These are phyloP conservation scores for Loris lydekkerianus DNA, from an alignment of 2,797 vertebrate species.

Conservation along the genomic window DNA sequence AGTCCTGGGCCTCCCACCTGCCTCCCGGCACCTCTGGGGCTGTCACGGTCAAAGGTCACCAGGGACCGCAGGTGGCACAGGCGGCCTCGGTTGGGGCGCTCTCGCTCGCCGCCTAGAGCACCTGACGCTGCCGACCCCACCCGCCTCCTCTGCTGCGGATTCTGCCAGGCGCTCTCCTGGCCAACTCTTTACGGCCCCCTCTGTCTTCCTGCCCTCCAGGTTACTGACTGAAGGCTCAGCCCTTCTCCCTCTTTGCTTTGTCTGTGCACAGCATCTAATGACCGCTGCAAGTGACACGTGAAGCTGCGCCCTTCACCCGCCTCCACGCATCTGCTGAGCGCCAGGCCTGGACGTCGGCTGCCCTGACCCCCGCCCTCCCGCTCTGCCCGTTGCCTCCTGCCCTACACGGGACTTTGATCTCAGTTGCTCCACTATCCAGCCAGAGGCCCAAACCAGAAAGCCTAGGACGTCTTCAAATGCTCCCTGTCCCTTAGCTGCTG, in stretches of 20 bases:
- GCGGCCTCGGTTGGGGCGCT: slow-evolving; percentile 16
- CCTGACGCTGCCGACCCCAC: not conserved
- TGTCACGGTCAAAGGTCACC: slow-evolving; percentile 61
- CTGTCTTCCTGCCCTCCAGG: not conserved
- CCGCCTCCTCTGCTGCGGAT: not conserved
- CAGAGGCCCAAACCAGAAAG: not conserved
- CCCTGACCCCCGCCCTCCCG: not conserved
- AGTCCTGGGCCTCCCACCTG: not conserved
- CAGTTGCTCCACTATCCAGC: not conserved
- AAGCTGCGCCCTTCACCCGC: not conserved
- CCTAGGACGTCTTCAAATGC: not conserved
- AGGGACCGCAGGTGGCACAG: slow-evolving; percentile 57
- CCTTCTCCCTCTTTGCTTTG: not conserved
- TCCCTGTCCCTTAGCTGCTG: not conserved
- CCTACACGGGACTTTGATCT: not conserved
- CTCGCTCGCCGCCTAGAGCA: not conserved
- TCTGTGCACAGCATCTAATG: not conserved
- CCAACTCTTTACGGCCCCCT: not conserved
- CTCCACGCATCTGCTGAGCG: not conserved
- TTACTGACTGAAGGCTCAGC: not conserved
- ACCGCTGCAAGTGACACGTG: not conserved
- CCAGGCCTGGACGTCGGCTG: not conserved
- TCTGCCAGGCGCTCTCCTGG: not conserved
- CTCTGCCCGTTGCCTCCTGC: not conserved
- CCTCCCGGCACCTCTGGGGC: slow-evolving; percentile 11